These are phyloP conservation scores for Pipistrellus pipistrellus DNA, from an alignment of 2,797 vertebrate genomes.

Conservation along the genomic window DNA sequence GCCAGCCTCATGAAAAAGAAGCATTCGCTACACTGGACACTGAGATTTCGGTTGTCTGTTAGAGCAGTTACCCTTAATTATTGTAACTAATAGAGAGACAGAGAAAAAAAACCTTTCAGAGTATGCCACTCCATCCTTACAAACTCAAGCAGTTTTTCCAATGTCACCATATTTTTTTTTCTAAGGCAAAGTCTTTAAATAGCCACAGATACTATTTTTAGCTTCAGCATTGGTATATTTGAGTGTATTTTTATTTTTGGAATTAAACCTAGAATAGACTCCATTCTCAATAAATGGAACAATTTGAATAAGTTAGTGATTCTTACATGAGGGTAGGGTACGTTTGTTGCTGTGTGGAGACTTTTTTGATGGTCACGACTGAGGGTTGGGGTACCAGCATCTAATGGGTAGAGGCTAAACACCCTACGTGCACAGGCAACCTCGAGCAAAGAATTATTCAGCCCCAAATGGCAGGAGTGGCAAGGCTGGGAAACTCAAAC, in stretches of 20 bases:
- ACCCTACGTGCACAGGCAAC: not conserved
- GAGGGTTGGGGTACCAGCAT: not conserved
- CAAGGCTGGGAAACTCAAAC: not conserved
- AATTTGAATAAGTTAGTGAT: not conserved
- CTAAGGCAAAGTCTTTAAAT: slow-evolving; percentile 32
- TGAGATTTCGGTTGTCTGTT: not conserved
- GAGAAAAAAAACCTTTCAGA: not conserved
- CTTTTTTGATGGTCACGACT: not conserved
- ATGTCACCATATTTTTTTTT: slow-evolving; percentile 31
- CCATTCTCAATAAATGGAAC: not conserved
- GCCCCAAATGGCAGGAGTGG: not conserved
- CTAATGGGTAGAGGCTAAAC: not conserved
- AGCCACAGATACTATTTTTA: slow-evolving; percentile 34
- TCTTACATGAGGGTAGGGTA: not conserved
- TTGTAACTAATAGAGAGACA: not conserved
- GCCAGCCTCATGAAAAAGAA: not conserved
- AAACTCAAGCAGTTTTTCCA: not conserved
- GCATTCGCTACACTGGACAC: not conserved
- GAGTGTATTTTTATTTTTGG: slow-evolving; percentile 44
- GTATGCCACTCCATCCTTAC: not conserved
- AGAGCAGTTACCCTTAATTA: not conserved
- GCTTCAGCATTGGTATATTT: not conserved
- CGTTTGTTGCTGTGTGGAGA: not conserved
- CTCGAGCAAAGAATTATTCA: not conserved
- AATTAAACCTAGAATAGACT: not conserved